These are phyloP conservation scores for pig (Sus scrofa) DNA, from an alignment of 2,113 vertebrate genomes.

Conservation along the genomic window DNA sequence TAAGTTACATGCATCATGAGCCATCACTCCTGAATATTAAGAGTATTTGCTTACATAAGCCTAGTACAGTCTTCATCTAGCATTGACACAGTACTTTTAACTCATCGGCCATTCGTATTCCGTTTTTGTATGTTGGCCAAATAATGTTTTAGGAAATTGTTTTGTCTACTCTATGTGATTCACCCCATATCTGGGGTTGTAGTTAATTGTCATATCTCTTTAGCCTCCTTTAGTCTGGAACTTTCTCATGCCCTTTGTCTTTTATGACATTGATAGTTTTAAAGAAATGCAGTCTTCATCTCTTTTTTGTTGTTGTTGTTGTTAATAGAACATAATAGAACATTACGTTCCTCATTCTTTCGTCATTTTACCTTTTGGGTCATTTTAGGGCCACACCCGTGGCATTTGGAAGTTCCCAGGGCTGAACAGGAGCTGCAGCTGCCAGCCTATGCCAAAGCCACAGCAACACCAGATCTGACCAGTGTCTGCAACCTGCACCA, in stretches of 20 bases:
- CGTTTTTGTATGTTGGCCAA: background rate
- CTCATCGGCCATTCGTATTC: background rate
- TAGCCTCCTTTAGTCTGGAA: background rate
- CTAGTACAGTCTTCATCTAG: background rate
- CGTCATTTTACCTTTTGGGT: background rate
- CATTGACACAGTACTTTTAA: background rate
- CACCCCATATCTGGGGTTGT: background rate
- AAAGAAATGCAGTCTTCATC: background rate
- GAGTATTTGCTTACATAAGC: background rate
- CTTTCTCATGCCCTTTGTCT: background rate
- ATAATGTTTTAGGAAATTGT: background rate
- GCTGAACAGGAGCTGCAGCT: too few species aligned
- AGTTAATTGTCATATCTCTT: background rate
- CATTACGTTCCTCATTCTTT: background rate
- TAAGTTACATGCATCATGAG: background rate
- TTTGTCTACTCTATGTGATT: background rate
- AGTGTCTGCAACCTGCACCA: too few species aligned
- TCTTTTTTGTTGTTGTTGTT: conserved; percentile 1
- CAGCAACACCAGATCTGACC: too few species aligned
- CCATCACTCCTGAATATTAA: background rate
- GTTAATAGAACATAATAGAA: too few species aligned
- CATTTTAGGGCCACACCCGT: too few species aligned
- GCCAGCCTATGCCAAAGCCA: too few species aligned
- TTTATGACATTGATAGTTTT: background rate
- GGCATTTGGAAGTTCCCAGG: too few species aligned